phyloP scores from a whole-genome alignment of 2,113 vertebrate species.

The Festucalex cinctus region DNA sequence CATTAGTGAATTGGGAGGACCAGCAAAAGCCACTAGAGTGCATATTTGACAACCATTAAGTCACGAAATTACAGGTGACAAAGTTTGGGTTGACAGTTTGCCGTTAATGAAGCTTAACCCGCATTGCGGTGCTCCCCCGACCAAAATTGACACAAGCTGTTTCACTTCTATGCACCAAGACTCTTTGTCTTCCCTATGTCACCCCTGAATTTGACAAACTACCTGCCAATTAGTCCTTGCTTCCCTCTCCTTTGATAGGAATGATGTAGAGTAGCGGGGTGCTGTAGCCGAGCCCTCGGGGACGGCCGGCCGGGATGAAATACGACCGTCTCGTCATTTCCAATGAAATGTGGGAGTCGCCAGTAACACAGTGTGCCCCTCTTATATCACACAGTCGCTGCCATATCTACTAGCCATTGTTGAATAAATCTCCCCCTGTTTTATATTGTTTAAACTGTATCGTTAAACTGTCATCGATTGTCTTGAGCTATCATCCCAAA shows the following conservation, averaged over 20 bases:
- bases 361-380: constrained; percentile 36
- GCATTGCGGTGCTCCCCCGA: not conserved
- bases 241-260: constrained; percentile 38
- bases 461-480: constrained; percentile 38
- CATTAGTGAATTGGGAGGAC: too few relatives aligned
- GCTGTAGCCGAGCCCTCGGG: constrained; percentile 33
- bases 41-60: not conserved
- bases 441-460: constrained; percentile 61
- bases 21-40: not conserved
- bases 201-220: constrained; percentile 32
- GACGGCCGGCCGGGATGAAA: constrained; percentile 47
- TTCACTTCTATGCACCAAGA: constrained; percentile 3
- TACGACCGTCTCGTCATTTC: constrained; percentile 61
- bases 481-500: constrained; percentile 29
- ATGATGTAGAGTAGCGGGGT: constrained; percentile 53
- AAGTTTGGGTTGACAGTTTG: not conserved
- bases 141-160: not conserved
- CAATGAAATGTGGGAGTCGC: constrained; percentile 56
- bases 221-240: constrained; percentile 48
- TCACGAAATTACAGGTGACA: not conserved
- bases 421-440: constrained; percentile 57
- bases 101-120: not conserved
- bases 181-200: constrained; percentile 18
- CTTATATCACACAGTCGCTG: constrained; percentile 53
- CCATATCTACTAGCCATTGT: constrained; percentile 49